Conservation (phyloP, 2,113 vertebrate species). For the Melierax canorus region DNA sequence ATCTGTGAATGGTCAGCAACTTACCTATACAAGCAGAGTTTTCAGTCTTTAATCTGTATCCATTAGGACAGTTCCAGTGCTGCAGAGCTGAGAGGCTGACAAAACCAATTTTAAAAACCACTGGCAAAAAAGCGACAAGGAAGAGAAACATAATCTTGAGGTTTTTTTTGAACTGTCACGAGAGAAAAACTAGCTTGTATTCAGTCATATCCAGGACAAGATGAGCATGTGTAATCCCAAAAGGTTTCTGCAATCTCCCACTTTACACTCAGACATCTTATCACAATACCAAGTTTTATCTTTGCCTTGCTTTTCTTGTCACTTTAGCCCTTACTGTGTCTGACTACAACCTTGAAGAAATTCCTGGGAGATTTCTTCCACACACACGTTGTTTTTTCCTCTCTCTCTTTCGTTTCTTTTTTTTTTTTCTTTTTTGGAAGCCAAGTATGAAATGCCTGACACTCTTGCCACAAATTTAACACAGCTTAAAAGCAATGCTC, state of each 20-base stretch:
- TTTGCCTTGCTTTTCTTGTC: slow-evolving; percentile 40
- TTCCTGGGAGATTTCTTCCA: slow-evolving; percentile 39
- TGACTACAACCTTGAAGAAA: slow-evolving; percentile 40
- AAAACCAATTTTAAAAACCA: slow-evolving; percentile 68
- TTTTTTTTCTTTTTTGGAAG: slow-evolving; percentile 75
- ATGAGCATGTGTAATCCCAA: slow-evolving; percentile 25
- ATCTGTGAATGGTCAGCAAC: slow-evolving; percentile 27
- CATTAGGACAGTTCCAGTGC: slow-evolving; percentile 57
- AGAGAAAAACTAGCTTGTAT: slow-evolving; percentile 44
- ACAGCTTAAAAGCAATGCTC: slow-evolving; percentile 66
- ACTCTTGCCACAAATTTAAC: slow-evolving; percentile 83
- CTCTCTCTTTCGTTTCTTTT: neutral
- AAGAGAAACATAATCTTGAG: slow-evolving; percentile 77
- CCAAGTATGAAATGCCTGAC: slow-evolving; percentile 93
- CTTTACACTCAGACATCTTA: slow-evolving; percentile 63
- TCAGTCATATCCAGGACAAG: slow-evolving; percentile 62
- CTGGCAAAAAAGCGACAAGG: slow-evolving; percentile 64
- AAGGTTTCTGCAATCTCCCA: neutral
- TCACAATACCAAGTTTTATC: slow-evolving; percentile 15
- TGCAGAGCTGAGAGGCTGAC: slow-evolving; percentile 30
- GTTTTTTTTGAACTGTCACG: neutral
- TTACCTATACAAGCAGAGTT: slow-evolving; percentile 80
- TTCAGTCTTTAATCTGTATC: slow-evolving; percentile 27
- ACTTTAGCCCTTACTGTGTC: slow-evolving; percentile 12
- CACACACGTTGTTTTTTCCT: neutral